Conservation (phyloP, 2,797 vertebrate genomes). For the Premnoplex brunnescens region DNA sequence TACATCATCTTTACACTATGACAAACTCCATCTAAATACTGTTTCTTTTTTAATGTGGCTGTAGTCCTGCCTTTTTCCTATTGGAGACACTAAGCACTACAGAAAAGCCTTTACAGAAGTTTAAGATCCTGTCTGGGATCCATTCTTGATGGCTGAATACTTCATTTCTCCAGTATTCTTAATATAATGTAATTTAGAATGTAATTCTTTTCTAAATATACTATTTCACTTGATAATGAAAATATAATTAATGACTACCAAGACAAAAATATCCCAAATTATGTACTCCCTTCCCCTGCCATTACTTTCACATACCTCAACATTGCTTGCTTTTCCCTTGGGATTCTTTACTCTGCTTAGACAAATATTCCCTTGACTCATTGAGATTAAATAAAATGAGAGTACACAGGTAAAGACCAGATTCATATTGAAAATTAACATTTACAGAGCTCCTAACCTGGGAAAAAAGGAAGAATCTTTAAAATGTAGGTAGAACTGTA, state of each 20-base stretch:
- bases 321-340: not conserved
- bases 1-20: not conserved
- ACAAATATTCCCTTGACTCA: slow-evolving; percentile 40
- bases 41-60: not conserved
- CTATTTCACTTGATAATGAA: not conserved
- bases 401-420: slow-evolving; percentile 23
- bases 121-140: not conserved
- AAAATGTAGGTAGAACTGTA: slow-evolving; percentile 25
- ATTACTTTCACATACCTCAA: not conserved
- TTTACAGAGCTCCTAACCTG: slow-evolving; percentile 59
- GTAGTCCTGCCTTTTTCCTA: not conserved
- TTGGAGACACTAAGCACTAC: not conserved
- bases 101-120: not conserved
- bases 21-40: not conserved
- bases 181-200: not conserved
- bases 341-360: slow-evolving; percentile 30
- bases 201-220: not conserved
- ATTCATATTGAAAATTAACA: slow-evolving; percentile 49
- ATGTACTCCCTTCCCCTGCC: not conserved
- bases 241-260: not conserved
- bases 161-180: not conserved
- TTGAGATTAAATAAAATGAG: slow-evolving; percentile 45
- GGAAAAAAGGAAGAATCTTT: slow-evolving; percentile 9
- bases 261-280: not conserved
- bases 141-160: not conserved